phyloP scores from a whole-genome alignment of 2,888 invertebrate species.

The Rhagium mordax region DNA sequence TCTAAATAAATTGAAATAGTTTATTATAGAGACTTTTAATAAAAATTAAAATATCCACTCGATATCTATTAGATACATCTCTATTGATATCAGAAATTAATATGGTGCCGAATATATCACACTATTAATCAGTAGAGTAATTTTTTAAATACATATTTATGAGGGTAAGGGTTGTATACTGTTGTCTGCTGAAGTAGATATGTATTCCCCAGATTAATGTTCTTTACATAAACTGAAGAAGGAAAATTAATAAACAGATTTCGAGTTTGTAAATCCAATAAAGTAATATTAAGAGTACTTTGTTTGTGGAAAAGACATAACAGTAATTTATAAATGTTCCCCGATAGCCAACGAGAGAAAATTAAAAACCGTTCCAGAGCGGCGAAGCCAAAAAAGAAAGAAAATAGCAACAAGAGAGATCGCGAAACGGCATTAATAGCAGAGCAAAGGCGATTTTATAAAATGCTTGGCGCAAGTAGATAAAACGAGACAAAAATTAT shows the following conservation, averaged over 20 bases:
- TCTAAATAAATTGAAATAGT: too few species aligned
- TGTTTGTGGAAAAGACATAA: slow-evolving; percentile 50
- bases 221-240: slow-evolving; percentile 10
- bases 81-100: too few species aligned
- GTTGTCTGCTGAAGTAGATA: neutral
- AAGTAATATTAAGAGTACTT: slow-evolving; percentile 46
- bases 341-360: slow-evolving; percentile 53
- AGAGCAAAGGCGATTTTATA: slow-evolving; percentile 66
- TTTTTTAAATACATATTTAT: too few species aligned
- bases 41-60: too few species aligned
- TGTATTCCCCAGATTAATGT: slow-evolving; percentile 3
- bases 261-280: slow-evolving; percentile 42
- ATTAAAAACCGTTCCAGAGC: slow-evolving; percentile 54
- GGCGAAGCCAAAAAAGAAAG: slow-evolving; percentile 52
- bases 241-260: slow-evolving; percentile 44
- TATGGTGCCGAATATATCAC: too few species aligned
- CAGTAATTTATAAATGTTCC: slow-evolving; percentile 50
- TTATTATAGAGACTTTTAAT: too few species aligned
- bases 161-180: too few species aligned
- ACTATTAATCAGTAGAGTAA: too few species aligned
- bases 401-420: slow-evolving; percentile 56
- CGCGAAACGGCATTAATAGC: slow-evolving; percentile 60
- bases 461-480: slow-evolving; percentile 66
- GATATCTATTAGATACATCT: too few species aligned
- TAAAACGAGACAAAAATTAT: slow-evolving; percentile 68